These are phyloP conservation scores for Gonocerus acuteangulatus DNA, from an alignment of 2,888 invertebrate species.

Conservation along the genomic window DNA sequence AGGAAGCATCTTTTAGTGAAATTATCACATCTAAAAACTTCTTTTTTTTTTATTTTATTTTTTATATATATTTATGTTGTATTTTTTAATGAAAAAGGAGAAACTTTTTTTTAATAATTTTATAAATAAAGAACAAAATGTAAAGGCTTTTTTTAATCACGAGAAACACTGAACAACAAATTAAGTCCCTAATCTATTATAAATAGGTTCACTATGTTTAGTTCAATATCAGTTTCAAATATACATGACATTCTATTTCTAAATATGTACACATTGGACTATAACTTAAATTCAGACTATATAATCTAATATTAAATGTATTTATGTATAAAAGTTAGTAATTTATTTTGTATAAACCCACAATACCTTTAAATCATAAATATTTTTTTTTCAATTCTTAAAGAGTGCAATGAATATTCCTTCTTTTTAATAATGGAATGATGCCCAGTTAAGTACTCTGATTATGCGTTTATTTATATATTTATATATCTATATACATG, in stretches of 20 bases:
- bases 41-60: no score
- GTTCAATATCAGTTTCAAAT: conserved; percentile 24
- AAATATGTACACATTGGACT: conserved; percentile 21
- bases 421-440: conserved; percentile 27
- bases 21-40: conserved; percentile 13
- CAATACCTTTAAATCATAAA: conserved; percentile 27
- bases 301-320: conserved; percentile 15
- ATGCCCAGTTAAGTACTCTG: conserved; percentile 32
- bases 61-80: background rate
- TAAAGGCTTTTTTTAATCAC: conserved; percentile 4
- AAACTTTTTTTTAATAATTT: background rate
- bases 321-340: conserved; percentile 35
- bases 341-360: conserved; percentile 30
- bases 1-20: conserved; percentile 11
- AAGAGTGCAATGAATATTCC: background rate
- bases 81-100: background rate
- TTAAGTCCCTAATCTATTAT: conserved; percentile 21
- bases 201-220: conserved; percentile 15
- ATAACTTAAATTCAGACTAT: background rate
- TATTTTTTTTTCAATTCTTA: background rate
- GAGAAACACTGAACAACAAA: conserved; percentile 20
- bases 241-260: conserved; percentile 20
- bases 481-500: conserved; percentile 16
- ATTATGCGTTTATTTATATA: conserved; percentile 3
- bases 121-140: conserved; percentile 10